Conservation (phyloP, 1,140 invertebrate genomes). For the Neodiprion virginianus region DNA sequence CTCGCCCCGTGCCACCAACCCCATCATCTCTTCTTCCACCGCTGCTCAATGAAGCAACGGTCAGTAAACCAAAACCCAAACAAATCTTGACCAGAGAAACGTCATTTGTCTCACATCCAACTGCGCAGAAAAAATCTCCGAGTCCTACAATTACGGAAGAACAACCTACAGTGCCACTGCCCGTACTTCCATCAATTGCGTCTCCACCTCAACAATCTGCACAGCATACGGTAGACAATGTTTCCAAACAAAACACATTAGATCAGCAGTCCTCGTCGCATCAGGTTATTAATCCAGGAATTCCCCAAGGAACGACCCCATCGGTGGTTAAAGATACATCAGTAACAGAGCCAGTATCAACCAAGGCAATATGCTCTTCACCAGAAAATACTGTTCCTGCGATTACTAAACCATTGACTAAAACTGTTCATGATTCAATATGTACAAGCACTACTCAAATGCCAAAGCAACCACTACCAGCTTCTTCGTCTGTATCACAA, state of each 20-base stretch:
- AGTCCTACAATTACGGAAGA: constrained; percentile 62
- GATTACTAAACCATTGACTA: constrained; percentile 60
- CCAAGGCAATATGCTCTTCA: constrained; percentile 31
- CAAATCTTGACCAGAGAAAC: constrained; percentile 63
- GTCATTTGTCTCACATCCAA: constrained; percentile 62
- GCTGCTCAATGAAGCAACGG: constrained; percentile 48
- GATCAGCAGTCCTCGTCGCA: constrained; percentile 13
- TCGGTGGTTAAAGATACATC: constrained; percentile 33
- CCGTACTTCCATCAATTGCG: constrained; percentile 53
- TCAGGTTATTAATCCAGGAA: constrained; percentile 1
- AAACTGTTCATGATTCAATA: constrained; percentile 26
- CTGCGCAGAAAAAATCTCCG: constrained; percentile 40
- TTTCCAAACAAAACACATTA: constrained; percentile 27
- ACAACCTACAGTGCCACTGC: constrained; percentile 59
- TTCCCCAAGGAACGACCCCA: constrained; percentile 25
- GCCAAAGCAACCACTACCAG: constrained; percentile 36
- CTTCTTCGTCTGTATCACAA: constrained; percentile 26
- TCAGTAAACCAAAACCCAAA: constrained; percentile 40
- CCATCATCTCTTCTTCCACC: constrained; percentile 59
- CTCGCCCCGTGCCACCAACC: constrained; percentile 73
- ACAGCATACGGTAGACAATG: constrained; percentile 24
- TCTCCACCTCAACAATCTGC: constrained; percentile 30
- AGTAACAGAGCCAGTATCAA: constrained; percentile 45
- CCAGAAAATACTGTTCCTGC: constrained; percentile 48
- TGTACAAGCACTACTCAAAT: constrained; percentile 19